Conservation (phyloP, 1,140 invertebrate genomes). For the Apocrypta bakeri region DNA sequence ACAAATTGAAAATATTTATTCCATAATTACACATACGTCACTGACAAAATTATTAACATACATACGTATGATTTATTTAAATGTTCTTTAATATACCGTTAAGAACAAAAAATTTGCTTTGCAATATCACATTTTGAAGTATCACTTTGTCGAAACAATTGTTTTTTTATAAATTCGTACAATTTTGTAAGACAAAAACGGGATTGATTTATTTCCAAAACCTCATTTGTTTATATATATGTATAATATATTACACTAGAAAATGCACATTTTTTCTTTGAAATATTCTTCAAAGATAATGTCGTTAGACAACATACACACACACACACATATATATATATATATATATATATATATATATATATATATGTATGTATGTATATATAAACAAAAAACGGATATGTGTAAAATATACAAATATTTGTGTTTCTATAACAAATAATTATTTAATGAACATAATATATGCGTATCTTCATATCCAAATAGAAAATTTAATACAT, state of each 20-base stretch:
- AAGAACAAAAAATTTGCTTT: no score
- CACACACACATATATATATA: no score
- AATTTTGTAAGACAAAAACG: neutral
- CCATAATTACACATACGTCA: no score
- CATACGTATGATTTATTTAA: no score
- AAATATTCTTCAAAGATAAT: neutral
- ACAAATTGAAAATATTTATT: no score
- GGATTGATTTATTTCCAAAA: neutral
- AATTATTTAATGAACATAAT: neutral
- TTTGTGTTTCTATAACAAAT: neutral
- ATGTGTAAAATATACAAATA: neutral
- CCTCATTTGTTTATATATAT: neutral
- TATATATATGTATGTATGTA: no score
- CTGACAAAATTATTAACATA: no score
- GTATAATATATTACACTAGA: conserved; percentile 22
- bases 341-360: no score
- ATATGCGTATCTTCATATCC: neutral
- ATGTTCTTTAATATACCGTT: no score
- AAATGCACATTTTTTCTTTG: conserved; percentile 14
- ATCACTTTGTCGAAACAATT: neutral
- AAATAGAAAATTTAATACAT: neutral
- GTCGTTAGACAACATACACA: no score
- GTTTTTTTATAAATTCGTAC: neutral
- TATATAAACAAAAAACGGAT: neutral
- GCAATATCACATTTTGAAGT: no score